phyloP scores from a whole-genome alignment of 2,797 vertebrate species.

The Perodicticus potto region DNA sequence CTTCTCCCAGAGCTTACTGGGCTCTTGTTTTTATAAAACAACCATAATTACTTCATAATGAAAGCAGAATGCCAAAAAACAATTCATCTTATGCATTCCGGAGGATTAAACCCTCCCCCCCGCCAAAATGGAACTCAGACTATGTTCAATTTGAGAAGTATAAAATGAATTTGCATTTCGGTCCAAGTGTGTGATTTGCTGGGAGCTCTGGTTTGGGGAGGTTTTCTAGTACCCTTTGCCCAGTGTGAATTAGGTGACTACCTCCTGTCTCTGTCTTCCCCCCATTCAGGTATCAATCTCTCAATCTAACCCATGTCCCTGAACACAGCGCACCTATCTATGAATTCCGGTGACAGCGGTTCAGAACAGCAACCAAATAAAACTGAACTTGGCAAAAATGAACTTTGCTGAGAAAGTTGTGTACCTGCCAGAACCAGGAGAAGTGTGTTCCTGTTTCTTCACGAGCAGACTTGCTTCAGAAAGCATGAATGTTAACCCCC shows the following conservation, averaged over 20 bases:
- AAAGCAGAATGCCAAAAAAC: background rate
- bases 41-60: background rate
- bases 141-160: background rate
- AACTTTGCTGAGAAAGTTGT: conserved; percentile 85
- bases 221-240: background rate
- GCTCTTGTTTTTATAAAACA: background rate
- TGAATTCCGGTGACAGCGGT: conserved; percentile 96
- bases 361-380: conserved; percentile 72
- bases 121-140: background rate
- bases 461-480: conserved; percentile 84
- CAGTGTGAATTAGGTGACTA: background rate
- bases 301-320: conserved; percentile 96
- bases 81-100: background rate
- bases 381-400: conserved; percentile 86
- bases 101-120: background rate
- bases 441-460: conserved; percentile 86
- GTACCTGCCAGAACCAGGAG: conserved; percentile 85
- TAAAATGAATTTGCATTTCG: background rate
- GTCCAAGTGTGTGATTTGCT: background rate
- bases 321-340: conserved; percentile 98
- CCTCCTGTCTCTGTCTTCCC: conserved; percentile 29
- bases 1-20: background rate
- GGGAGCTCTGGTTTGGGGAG: background rate
- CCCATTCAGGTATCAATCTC: conserved; percentile 95
- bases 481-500: conserved; percentile 86